Base-by-base conservation (phyloP, 2,888 invertebrate genomes). In the Scaptomyza parva region DNA sequence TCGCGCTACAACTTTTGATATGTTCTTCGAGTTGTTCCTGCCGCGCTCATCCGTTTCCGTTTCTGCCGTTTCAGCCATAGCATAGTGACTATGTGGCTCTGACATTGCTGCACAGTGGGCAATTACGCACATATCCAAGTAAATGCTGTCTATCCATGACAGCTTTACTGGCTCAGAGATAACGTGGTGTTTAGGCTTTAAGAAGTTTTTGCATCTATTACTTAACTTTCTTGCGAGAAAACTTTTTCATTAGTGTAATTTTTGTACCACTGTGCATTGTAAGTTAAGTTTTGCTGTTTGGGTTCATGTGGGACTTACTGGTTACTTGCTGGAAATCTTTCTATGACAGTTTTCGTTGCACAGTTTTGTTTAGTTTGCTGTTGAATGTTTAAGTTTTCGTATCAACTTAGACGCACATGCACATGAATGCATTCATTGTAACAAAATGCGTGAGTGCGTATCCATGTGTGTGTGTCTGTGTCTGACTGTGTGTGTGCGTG, bases 1-100 rank as follows among this genome's bases (percentile, higher is more conserved):
- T 80, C 86, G 86, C 83, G 86, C 83, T 64, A 82, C 83, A 82
- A 82, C 86, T 82, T 82, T 83, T 82, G 82, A 82, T 82, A 82
- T 82, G 82, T 82, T 82, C 78, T 67, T 76, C 62, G 78, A 82
- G 83, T 66, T 82, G 72, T 72, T 72, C 77, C 77, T 85, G 70
- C 78, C 84, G 58, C 79, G 65, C 74, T 57, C 66, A 78, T 82
- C 81, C 81, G 83, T 52, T 82, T 82, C 86, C 81, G 64, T 45
- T 62, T 17, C 37, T 33, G 12, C 28, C n/a, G n/a, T n/a, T 65
- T 14, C 35, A 17, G 8, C 43, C 20, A 47, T 39, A 47, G 22
- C 57, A 45, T 33, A n/a, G n/a, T n/a, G n/a, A n/a, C n/a, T n/a
- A n/a, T n/a, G n/a, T 43, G 45, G 35, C 54, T 40, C 45, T 18